Conservation (phyloP, 2,113 vertebrate genomes). For the Phalacrocorax brasilianus region DNA sequence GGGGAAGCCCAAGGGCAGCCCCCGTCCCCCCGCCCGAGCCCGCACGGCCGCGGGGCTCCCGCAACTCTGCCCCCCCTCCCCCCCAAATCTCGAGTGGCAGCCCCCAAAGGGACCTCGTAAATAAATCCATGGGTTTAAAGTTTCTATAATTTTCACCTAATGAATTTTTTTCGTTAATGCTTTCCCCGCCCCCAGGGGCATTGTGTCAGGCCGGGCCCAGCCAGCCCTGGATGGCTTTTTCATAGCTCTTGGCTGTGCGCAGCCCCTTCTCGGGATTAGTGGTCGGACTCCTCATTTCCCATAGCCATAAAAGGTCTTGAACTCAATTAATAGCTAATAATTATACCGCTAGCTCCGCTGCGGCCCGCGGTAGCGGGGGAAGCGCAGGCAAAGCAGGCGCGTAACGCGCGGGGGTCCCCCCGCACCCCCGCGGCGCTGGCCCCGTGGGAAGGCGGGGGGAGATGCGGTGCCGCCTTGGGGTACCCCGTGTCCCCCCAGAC, state of each 20-base stretch:
- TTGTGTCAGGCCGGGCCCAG: conserved; percentile 19
- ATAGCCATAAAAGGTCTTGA: conserved; percentile 84
- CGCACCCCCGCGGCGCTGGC: no score
- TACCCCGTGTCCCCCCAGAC: no score
- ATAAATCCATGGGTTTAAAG: not conserved
- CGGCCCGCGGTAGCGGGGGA: conserved; percentile 46
- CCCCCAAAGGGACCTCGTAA: not conserved
- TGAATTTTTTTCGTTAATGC: not conserved
- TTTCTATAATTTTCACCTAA: conserved; percentile 39
- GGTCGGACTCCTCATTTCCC: conserved; percentile 84
- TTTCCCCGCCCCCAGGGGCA: not conserved
- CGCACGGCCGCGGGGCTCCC: not conserved
- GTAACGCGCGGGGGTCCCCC: not conserved
- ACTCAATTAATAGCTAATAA: conserved; percentile 94
- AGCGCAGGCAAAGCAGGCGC: not conserved
- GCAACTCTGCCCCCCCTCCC: not conserved
- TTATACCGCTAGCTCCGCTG: conserved; percentile 75
- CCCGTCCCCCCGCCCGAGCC: no score
- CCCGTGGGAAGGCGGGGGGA: no score
- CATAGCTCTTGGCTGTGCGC: conserved; percentile 13
- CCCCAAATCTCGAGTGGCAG: not conserved
- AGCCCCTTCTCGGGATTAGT: conserved; percentile 73
- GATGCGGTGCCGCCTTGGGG: not conserved
- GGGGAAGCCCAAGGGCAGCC: no score
- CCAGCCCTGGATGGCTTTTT: conserved; percentile 21